These are phyloP conservation scores for Opisthocomus hoazin DNA, from an alignment of 2,113 vertebrate genomes.

Conservation along the genomic window DNA sequence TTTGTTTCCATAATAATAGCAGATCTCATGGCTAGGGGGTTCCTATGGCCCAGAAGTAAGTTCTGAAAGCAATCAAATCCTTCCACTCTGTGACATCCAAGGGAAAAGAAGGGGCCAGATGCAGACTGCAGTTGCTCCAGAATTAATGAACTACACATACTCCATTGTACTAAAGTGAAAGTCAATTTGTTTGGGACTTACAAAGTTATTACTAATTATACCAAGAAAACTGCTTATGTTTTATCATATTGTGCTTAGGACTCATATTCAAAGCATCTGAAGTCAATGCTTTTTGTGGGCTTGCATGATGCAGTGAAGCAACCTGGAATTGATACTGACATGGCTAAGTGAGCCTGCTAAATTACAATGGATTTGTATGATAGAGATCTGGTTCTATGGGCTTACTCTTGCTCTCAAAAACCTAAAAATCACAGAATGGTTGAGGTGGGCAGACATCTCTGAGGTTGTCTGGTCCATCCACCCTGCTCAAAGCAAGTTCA, in stretches of 20 bases:
- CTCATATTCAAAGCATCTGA: not conserved
- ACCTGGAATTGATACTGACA: not conserved
- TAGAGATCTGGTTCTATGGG: not conserved
- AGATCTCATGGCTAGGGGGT: not conserved
- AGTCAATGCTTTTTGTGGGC: not conserved
- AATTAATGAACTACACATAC: not conserved
- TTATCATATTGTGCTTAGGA: not conserved
- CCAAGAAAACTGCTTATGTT: not conserved
- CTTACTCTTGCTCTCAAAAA: not conserved
- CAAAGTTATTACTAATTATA: not conserved
- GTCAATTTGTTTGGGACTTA: not conserved
- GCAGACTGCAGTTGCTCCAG: not conserved
- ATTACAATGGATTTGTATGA: not conserved
- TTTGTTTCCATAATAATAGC: not conserved
- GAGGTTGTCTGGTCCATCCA: not conserved
- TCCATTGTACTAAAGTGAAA: not conserved
- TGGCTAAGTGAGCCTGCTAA: not conserved
- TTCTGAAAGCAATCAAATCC: not conserved
- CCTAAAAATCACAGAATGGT: not conserved
- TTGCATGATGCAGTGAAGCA: not conserved
- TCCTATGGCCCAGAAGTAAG: not conserved
- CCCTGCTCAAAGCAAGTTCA: not conserved
- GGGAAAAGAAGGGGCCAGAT: not conserved
- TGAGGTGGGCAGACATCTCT: not conserved
- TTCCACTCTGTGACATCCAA: not conserved